A percentile compares a stretch with the other conserved stretches of the same genome.
Evolutionary conservation across 2,797 vertebrate species (phyloP).

Genomic region (Onychomys arenicola): DNA sequence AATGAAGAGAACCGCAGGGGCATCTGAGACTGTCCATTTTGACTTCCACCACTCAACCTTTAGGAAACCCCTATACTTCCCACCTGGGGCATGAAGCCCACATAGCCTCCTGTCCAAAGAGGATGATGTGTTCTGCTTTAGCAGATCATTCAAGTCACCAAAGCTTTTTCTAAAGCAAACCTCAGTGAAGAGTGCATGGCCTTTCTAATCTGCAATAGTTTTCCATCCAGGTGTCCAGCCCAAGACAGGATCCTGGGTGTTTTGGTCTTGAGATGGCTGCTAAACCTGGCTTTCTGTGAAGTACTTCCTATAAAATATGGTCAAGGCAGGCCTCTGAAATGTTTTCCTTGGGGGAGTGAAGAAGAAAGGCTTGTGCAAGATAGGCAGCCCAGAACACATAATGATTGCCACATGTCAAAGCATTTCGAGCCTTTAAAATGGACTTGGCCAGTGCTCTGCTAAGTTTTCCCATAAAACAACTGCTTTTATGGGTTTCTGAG

Average conservation of each 20-base stretch:
- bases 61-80: not conserved
- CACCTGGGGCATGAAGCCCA: not conserved
- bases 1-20: not conserved
- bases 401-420: slow-evolving; percentile 89
- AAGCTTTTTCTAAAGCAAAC: slow-evolving; percentile 80
- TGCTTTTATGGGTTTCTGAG: slow-evolving; percentile 83
- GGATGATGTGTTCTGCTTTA: slow-evolving; percentile 80
- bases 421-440: slow-evolving; percentile 81
- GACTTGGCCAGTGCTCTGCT: slow-evolving; percentile 84
- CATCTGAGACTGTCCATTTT: not conserved
- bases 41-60: not conserved
- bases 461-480: slow-evolving; percentile 85
- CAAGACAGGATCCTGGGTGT: slow-evolving; percentile 78
- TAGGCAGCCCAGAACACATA: slow-evolving; percentile 86
- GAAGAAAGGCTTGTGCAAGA: slow-evolving; percentile 83
- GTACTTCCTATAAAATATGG: slow-evolving; percentile 87
- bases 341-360: slow-evolving; percentile 80
- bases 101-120: slow-evolving; percentile 26
- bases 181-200: slow-evolving; percentile 78
- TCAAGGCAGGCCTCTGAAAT: slow-evolving; percentile 79
- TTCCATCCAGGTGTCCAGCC: slow-evolving; percentile 82
- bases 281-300: slow-evolving; percentile 84
- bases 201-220: slow-evolving; percentile 86
- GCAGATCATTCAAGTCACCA: slow-evolving; percentile 80
- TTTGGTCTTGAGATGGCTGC: slow-evolving; percentile 82